Base-by-base conservation (phyloP, 2,888 invertebrate genomes). In the Pachymerium ferrugineum region DNA sequence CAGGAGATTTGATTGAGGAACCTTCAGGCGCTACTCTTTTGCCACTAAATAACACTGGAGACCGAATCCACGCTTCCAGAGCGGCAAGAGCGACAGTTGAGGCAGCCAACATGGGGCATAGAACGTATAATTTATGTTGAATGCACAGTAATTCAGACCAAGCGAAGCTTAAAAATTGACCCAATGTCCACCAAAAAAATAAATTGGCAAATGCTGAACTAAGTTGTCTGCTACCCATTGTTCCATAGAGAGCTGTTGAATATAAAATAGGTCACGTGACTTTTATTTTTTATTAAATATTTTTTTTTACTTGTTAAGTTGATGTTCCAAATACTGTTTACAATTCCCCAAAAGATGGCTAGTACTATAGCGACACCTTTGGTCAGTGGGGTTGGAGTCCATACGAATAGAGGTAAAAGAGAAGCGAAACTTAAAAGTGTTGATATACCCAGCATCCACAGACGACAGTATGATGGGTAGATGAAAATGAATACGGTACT, bases 261-360 rank as follows among this genome's bases (percentile, higher is more conserved):
- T n/a, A n/a, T n/a, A n/a, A n/a, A n/a, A n/a, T n/a, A n/a, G n/a
- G n/a, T n/a, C n/a, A n/a, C n/a, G 33, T 16, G 31, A 70, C n/a
- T 25, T 68, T 25, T 6, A 28, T 10, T 68, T 68, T 69, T 1
- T 1, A 10, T 8, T 31, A 0, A 22, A n/a, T 69, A n/a, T 69
- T 4, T 31, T 25, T 10, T 68, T 16, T 69, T 71, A 71, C 12
- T 38, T 28, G 22, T 35, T n/a, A 71, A 35, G 16, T 71, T 33
- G 12, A 71, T 28, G 19, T 71, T 38, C 71, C 71, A 71, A 25
- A 71, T 33, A 22, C 16, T 14, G 10, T 71, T 31, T 2, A 28
- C 38, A 38, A 71, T 25, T 31, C 71, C 71, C 71, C 71, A 71
- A 14, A 71, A 38, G 22, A 71, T 35, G 25, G 71, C 22, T 14